These are phyloP conservation scores for Jacana jacana DNA, from an alignment of 2,113 vertebrate species.

Conservation along the genomic window DNA sequence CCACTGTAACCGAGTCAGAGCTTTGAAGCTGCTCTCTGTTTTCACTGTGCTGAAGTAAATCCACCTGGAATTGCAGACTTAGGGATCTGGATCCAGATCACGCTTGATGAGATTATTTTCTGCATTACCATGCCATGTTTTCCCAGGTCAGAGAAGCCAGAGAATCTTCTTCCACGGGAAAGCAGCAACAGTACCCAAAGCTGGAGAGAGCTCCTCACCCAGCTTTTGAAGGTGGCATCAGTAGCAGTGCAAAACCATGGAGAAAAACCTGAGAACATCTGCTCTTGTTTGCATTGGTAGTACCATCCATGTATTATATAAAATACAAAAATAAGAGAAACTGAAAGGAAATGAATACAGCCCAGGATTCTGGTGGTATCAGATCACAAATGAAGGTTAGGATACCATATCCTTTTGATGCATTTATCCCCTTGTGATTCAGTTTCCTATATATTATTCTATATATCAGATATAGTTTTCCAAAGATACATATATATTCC, in stretches of 20 bases:
- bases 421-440: slow-evolving; percentile 53
- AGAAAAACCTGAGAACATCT: background rate
- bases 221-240: background rate
- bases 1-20: background rate
- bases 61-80: background rate
- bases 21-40: background rate
- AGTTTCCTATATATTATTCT: slow-evolving; percentile 66
- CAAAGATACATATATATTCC: slow-evolving; percentile 56
- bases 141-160: background rate
- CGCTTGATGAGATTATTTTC: background rate
- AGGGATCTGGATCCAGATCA: background rate
- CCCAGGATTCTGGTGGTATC: slow-evolving; percentile 58
- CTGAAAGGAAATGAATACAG: slow-evolving; percentile 67
- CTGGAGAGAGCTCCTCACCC: background rate
- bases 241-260: background rate
- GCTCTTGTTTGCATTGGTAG: slow-evolving; percentile 5
- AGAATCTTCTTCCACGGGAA: background rate
- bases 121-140: background rate
- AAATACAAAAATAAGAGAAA: slow-evolving; percentile 68
- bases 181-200: background rate
- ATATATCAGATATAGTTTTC: slow-evolving; percentile 59
- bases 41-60: background rate
- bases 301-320: slow-evolving; percentile 62
- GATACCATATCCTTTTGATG: slow-evolving; percentile 58
- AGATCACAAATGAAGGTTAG: slow-evolving; percentile 19